Base-by-base conservation (phyloP, 2,797 vertebrate genomes). In the Pelobates cultripes region DNA sequence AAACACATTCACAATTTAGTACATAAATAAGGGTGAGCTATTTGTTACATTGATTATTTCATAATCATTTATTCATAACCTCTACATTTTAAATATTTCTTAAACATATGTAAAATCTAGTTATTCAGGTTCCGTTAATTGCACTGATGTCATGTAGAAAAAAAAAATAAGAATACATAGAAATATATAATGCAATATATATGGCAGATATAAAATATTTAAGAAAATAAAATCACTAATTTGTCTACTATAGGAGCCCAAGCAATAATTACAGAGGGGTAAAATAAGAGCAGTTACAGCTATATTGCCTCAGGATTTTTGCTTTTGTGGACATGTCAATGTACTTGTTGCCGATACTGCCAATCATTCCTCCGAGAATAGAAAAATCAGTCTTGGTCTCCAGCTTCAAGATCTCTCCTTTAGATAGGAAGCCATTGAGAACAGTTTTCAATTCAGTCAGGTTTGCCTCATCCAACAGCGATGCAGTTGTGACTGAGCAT, bases 281-380 rank as follows among this genome's bases (percentile, higher is more conserved):
- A 81, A 68, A 86, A 92, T 87, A 76, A 51, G n/a, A 47, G 9
- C 9, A 10, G 61, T 4, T 40, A 40, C 0, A 42, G 17, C 4
- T 7, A 42, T 2, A 86, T 41, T 93, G 90, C 87, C 98, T 99
- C 91, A 96, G 95, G 90, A 99, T 96, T 94, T 99, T 99, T 72
- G 95, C 94, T 87, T 91, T 97, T 0, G 97, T 96, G 44, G 97
- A 95, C 94, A 95, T 95, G 70, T 95, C 94, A 4, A 91, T 90
- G 0, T 93, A 95, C 63, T 93, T 94, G 89, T 99, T 97, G 61
- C 97, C 97, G 10, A 99, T 95, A 40, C 96, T 96, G 92, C 99
- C 95, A 61, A 99, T 94, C 97, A 99, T 99, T 80, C 98, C 97
- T 14, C 97, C 97, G 77, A 99, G 93, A 89, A 99, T 95, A 0